Base-by-base conservation (phyloP, 1,140 invertebrate genomes). In the Drosophila suzukii region DNA sequence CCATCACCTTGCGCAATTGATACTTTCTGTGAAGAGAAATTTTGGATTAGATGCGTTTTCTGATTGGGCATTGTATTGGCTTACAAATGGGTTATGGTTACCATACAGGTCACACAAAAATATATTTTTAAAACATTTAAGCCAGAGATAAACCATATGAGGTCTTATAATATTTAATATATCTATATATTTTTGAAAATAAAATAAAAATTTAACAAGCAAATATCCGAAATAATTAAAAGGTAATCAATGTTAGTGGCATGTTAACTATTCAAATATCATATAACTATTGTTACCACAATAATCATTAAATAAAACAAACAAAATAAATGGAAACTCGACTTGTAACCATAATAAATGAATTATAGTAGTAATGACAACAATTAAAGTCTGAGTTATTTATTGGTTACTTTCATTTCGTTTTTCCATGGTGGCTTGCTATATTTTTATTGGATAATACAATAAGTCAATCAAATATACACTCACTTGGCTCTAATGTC, bases 401-500 rank as follows among this genome's bases (percentile, higher is more conserved):
- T 46, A 24, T 46, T 24, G 44, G 20, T 2, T 4, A 44, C 43
- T 20, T 24, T 47, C 4, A 6, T 46, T 20, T 17, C 11, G 44
- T 13, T 49, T 30, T 49, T 4, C 5, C 1, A 2, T 2, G n/a
- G 46, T 11, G 1, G 1, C 5, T 20, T 46, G 11, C 11, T 24
- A 1, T 0, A 47, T 6, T 47, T 47, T 13, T 6, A 4, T 24
- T 13, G 11, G 44, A 13, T 47, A 49, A 46, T 13, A 13, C 44
- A 46, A 30, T 49, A 1, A 49, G 5, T 6, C 13, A 11, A 32
- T 32, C 30, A 0, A 15, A 1, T 17, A 13, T 27, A 12, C 71
- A 89, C 88, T 85, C 96, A 94, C 81, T 97, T 95, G 27, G 96
- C 96, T 77, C 97, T 93, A 75, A 99, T 99, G 91, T 99, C 98